phyloP scores from a whole-genome alignment of 2,113 vertebrate species.

The Sardina pilchardus region DNA sequence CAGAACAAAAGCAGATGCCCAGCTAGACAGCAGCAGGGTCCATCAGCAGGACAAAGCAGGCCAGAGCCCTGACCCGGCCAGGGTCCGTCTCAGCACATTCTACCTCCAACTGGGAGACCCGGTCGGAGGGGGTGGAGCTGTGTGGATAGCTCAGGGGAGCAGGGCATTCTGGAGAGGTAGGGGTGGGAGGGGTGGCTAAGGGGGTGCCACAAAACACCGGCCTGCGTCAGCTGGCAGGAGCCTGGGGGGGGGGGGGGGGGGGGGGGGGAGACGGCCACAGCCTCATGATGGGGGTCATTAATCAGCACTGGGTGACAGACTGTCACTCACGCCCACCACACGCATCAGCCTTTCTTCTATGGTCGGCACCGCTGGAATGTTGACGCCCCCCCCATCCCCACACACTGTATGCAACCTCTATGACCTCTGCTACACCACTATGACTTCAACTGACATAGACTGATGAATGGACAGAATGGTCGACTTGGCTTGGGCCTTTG shows the following conservation, averaged over 20 bases:
- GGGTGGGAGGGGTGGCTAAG: conserved; percentile 57
- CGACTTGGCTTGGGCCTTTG: background rate
- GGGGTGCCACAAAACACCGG: conserved; percentile 45
- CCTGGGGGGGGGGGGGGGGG: background rate
- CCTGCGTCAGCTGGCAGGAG: background rate
- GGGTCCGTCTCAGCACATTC: conserved; percentile 73
- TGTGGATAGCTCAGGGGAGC: conserved; percentile 54
- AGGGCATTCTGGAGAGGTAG: conserved; percentile 78
- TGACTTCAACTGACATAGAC: background rate
- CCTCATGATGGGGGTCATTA: conserved; percentile 71
- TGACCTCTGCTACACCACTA: background rate
- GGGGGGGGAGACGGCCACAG: conserved; percentile 53
- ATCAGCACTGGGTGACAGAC: conserved; percentile 81
- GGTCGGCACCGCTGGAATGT: background rate
- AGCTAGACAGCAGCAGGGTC: background rate
- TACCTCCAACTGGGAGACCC: conserved; percentile 70
- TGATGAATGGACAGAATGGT: background rate
- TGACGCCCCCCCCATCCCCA: background rate
- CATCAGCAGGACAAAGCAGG: conserved; percentile 43
- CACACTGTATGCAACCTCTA: background rate
- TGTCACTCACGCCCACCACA: conserved; percentile 60
- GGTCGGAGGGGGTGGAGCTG: conserved; percentile 30
- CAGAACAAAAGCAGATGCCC: background rate
- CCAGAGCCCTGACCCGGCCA: conserved; percentile 68
- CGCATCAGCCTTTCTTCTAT: conserved; percentile 49